Percentiles rank a stretch among this genome's conserved stretches.
Evolutionary conservation across 2,888 invertebrate species (phyloP).

Genomic region (Oithona nana): DNA sequence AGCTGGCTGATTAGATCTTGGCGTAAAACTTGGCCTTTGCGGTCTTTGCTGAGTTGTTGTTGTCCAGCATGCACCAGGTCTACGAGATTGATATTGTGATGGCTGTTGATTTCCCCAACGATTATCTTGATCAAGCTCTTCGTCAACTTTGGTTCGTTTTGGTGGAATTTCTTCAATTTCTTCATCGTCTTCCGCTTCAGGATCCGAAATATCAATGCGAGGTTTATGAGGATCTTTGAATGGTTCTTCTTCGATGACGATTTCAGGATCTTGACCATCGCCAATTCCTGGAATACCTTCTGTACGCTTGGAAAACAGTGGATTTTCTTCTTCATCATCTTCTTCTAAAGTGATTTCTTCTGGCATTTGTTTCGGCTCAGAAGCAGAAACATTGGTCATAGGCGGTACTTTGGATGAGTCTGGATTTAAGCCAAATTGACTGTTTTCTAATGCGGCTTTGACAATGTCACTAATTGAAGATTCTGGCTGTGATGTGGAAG

Average conservation of each 20-base stretch:
- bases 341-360: no score
- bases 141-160: background rate
- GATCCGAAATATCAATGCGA: no score
- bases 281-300: constrained; percentile 1
- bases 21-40: background rate
- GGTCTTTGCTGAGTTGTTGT: background rate
- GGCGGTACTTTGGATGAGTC: background rate
- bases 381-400: no score
- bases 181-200: background rate
- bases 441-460: background rate
- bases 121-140: no score
- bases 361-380: no score
- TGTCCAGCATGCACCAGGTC: no score
- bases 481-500: background rate
- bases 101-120: no score
- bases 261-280: constrained; percentile 9
- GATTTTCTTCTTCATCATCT: background rate
- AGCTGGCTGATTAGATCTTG: background rate
- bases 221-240: background rate
- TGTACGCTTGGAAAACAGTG: background rate
- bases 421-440: background rate
- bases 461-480: background rate
- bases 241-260: background rate
- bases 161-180: background rate
- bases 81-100: no score